Evolutionary conservation across 2,113 vertebrate genomes (phyloP).

Genomic region (Siniperca chuatsi): DNA sequence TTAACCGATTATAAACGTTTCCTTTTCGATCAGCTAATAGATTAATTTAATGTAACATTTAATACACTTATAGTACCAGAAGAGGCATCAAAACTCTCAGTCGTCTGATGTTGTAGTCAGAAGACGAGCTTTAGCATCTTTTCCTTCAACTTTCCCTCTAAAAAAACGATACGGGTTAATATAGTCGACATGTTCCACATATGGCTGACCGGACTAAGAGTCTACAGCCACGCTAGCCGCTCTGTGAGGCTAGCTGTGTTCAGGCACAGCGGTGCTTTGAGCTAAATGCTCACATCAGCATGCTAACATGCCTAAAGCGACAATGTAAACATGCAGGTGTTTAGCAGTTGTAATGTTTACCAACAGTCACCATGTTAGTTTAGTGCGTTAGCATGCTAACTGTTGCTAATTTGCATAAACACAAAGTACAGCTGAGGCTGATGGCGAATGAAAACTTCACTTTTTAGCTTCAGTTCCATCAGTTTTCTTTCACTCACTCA

Average conservation of each 20-base stretch:
- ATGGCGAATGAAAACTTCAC: neutral
- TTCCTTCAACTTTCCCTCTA: neutral
- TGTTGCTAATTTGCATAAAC: neutral
- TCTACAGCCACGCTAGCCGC: neutral
- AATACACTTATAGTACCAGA: too few species aligned
- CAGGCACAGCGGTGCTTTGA: neutral
- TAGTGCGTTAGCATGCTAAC: neutral
- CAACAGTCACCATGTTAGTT: too few species aligned
- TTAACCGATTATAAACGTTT: too few species aligned
- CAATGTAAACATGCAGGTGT: neutral
- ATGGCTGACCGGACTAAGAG: neutral
- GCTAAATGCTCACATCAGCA: neutral
- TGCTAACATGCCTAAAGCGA: neutral
- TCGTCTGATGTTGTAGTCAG: too few species aligned
- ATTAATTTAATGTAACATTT: too few species aligned
- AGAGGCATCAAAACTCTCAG: too few species aligned
- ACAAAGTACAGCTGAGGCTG: neutral
- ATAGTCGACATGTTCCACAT: too few species aligned
- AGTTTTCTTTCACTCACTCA: neutral
- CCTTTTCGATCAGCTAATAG: too few species aligned
- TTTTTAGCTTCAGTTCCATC: neutral
- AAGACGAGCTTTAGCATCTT: neutral
- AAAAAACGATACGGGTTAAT: neutral
- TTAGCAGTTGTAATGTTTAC: neutral
- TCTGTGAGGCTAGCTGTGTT: neutral